phyloP scores from a whole-genome alignment of 37 sponge, comb jelly and placozoan species.

The Hormiphora californensis region DNA sequence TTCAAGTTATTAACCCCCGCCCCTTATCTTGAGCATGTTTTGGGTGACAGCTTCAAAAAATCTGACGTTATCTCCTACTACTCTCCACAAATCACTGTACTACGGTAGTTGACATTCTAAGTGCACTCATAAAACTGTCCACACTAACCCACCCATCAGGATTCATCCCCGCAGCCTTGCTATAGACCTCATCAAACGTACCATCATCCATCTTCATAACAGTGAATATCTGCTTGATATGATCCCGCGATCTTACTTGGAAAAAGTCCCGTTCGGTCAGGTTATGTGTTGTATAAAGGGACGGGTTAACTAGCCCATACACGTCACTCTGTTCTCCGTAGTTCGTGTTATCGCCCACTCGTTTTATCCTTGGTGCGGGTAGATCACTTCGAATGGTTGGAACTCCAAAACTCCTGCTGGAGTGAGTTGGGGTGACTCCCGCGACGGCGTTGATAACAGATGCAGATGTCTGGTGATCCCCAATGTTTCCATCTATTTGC shows the following conservation, averaged over 20 bases:
- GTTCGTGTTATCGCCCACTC: constrained; percentile 84
- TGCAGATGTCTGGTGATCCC: constrained; percentile 67
- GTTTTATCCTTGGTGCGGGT: constrained; percentile 80
- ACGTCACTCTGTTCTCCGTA: constrained; percentile 96
- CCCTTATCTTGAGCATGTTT: no score
- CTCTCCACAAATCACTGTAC: no score
- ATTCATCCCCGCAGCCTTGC: constrained; percentile 68
- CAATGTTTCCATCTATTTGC: constrained; percentile 60
- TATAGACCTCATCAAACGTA: constrained; percentile 82
- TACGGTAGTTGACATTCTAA: no score
- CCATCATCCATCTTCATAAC: constrained; percentile 72
- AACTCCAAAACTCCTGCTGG: constrained; percentile 72
- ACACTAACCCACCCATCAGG: constrained; percentile 67
- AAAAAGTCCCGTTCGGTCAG: constrained; percentile 90
- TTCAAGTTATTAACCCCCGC: no score
- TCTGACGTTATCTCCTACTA: no score
- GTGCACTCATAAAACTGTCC: constrained; percentile 1
- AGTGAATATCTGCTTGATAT: constrained; percentile 65
- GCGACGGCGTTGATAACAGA: constrained; percentile 68
- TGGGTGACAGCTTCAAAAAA: no score
- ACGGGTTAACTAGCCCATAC: constrained; percentile 88
- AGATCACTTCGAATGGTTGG: constrained; percentile 88
- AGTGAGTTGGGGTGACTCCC: constrained; percentile 62
- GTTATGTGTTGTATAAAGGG: constrained; percentile 74
- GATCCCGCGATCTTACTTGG: constrained; percentile 59